Percentiles rank a stretch among this genome's conserved stretches.
Evolutionary conservation across 64 coral and sea anemone species (phyloP).

Genomic region (Pocillopora damicornis): DNA sequence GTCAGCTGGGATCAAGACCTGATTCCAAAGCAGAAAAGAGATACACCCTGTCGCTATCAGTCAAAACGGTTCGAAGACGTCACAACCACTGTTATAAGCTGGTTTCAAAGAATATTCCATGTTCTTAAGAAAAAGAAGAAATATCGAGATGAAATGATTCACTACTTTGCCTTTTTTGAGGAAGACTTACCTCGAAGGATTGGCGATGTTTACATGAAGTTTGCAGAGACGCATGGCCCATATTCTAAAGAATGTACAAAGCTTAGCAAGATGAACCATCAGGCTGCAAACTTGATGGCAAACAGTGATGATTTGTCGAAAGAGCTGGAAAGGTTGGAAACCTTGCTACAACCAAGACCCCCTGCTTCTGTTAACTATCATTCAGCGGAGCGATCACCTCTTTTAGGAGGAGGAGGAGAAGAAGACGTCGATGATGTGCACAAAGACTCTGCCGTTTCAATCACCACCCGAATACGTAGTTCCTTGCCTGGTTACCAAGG

Average conservation of each 20-base stretch:
- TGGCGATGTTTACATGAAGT: slow-evolving; percentile 42
- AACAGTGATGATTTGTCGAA: neutral
- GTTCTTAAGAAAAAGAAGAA: neutral
- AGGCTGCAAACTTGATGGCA: slow-evolving; percentile 42
- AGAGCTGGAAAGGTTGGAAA: neutral
- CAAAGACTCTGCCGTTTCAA: too few relatives aligned
- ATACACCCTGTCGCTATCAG: neutral
- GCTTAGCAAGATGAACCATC: slow-evolving; percentile 41
- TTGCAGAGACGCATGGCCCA: slow-evolving; percentile 41
- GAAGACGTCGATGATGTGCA: too few relatives aligned
- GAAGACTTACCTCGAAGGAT: slow-evolving; percentile 39
- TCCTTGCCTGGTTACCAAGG: too few relatives aligned
- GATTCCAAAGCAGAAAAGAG: slow-evolving; percentile 27
- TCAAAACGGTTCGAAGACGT: too few relatives aligned
- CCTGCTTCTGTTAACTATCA: too few relatives aligned
- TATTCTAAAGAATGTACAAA: slow-evolving; percentile 30
- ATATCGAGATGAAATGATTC: slow-evolving; percentile 36
- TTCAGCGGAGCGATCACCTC: too few relatives aligned
- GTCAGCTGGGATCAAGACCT: slow-evolving; percentile 74
- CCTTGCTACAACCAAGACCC: too few relatives aligned
- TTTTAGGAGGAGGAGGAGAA: too few relatives aligned
- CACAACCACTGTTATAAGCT: too few relatives aligned
- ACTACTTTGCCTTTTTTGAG: slow-evolving; percentile 43
- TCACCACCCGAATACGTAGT: too few relatives aligned
- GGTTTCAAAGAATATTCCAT: too few relatives aligned